A percentile compares a stretch with the other conserved stretches of the same genome.
phyloP scores from a whole-genome alignment of 2,797 vertebrate genomes.

The Lagorchestes hirsutus region DNA sequence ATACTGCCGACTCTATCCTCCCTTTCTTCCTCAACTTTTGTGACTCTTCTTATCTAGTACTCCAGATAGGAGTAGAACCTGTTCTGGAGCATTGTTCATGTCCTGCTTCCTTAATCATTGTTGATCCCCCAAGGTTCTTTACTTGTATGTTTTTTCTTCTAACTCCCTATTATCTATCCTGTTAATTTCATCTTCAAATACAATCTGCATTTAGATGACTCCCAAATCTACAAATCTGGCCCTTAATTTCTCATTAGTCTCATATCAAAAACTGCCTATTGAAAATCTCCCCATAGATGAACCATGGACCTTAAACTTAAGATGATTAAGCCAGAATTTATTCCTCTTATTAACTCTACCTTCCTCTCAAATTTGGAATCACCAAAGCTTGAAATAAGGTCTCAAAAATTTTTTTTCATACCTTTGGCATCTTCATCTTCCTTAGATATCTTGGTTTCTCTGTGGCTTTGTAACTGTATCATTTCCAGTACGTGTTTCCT shows the following conservation, averaged over 20 bases:
- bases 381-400: neutral
- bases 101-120: neutral
- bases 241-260: neutral
- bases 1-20: neutral
- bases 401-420: neutral
- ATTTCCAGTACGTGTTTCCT: neutral
- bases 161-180: too few species aligned
- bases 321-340: neutral
- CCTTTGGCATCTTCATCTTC: neutral
- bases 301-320: neutral
- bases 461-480: neutral
- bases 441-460: neutral
- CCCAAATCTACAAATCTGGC: neutral
- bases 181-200: neutral
- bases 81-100: neutral
- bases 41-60: neutral
- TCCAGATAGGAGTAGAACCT: neutral
- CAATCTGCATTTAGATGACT: neutral
- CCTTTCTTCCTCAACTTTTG: neutral
- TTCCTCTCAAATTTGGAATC: neutral
- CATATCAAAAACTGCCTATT: neutral
- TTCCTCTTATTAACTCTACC: neutral
- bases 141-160: neutral
- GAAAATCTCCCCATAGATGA: neutral
- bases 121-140: neutral